phyloP scores from a whole-genome alignment of 1,140 invertebrate genomes.

The Anthonomus grandis region DNA sequence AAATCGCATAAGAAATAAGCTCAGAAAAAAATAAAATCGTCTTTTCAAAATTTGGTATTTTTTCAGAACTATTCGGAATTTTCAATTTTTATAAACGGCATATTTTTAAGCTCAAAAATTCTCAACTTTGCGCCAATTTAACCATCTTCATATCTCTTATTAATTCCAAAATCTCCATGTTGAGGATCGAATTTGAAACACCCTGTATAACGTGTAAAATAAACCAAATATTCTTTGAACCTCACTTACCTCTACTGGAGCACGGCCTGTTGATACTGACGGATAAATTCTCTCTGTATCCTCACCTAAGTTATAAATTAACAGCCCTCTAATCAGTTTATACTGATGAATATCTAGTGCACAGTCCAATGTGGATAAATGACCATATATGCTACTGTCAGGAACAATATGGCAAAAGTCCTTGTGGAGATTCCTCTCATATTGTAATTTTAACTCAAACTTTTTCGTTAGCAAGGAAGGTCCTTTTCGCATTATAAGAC shows the following conservation, averaged over 20 bases:
- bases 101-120: no score
- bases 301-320: conserved; percentile 92
- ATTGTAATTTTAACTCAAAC: conserved; percentile 73
- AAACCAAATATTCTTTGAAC: no score
- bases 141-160: no score
- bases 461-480: conserved; percentile 72
- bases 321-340: conserved; percentile 79
- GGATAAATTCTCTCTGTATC: conserved; percentile 66
- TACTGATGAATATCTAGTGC: conserved; percentile 85
- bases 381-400: conserved; percentile 82
- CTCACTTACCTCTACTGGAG: conserved; percentile 29
- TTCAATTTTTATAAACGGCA: no score
- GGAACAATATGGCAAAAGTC: conserved; percentile 57
- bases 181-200: no score
- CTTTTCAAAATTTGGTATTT: no score
- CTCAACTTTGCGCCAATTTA: no score
- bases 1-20: no score
- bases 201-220: no score
- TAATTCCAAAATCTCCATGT: no score
- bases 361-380: conserved; percentile 79
- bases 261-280: conserved; percentile 33
- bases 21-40: no score
- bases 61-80: conserved; percentile 1
- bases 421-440: conserved; percentile 75
- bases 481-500: conserved; percentile 55